Evolutionary conservation across 2,797 vertebrate genomes (phyloP), one percentile per base, ranked within the genome.

Genomic region (Sebastolobus altivelis): DNA sequence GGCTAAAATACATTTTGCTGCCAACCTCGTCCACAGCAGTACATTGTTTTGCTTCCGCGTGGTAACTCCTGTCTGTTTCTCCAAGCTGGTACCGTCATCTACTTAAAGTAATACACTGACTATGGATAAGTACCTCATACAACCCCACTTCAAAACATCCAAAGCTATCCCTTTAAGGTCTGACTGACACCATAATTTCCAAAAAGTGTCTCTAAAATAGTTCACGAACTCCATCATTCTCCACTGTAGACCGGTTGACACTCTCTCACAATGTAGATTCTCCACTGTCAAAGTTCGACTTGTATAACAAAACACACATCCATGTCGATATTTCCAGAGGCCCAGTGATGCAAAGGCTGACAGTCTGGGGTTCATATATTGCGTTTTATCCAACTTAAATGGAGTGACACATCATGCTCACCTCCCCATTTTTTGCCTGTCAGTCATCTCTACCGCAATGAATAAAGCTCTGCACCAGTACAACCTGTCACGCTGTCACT

Each of bases 301-400:
- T 65, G 88, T 87, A 81, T 79, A 79, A 87, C 87, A 84, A 91
- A 93, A 89, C 71, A 79, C 81, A 82, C 79, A 89, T 92, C 84
- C 62, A 65, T 87, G 87, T 89, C 70, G 63, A 91, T 93, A 80
- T 92, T 91, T 87, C 66, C 13, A 3, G 86, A 86, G 81, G 60
- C 77, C 74, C 65, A 62, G 65, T 87, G 88, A 93, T 87, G 88
- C 86, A 89, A 87, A 90, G 80, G 87, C 75, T 75, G 86, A 89
- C 83, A 88, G 90, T 89, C 83, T 85, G 78, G 61, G 82, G 89
- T 94, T 94, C 88, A 88, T 90, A 93, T 91, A 92, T 90, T 91
- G 88, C 67, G 77, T 95, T 95, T 95, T 80, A 94, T 94, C 90
- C 87, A 80, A 90, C 93, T 93, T 94, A 94, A 96, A 95, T 91